phyloP scores from a whole-genome alignment of 53 echinoderm and acorn worm species.

The Mesocentrotus franciscanus region DNA sequence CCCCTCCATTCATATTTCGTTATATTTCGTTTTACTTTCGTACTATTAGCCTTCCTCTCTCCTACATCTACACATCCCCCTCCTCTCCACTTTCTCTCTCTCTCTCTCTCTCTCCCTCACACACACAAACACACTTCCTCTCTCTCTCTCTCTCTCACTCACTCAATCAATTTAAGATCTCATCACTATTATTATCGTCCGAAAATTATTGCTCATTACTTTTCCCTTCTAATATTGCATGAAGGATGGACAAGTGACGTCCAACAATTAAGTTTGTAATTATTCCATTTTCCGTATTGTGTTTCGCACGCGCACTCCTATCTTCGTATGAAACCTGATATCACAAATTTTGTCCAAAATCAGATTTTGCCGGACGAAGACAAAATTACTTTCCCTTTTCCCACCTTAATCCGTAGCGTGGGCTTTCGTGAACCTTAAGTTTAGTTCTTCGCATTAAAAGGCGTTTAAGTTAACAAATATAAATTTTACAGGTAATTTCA shows the following conservation, averaged over 20 bases:
- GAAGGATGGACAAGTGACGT: not conserved
- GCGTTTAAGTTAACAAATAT: not conserved
- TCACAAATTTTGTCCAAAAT: not conserved
- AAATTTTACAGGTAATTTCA: too few species aligned
- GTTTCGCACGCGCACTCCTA: not conserved
- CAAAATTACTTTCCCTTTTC: not conserved
- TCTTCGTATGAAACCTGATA: not conserved
- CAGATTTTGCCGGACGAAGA: not conserved
- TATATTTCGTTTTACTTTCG: not conserved
- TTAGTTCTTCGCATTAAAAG: not conserved
- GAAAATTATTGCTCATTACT: not conserved
- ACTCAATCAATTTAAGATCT: not conserved
- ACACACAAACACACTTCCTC: too few species aligned
- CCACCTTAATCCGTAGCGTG: not conserved
- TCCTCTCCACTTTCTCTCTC: not conserved
- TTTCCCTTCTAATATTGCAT: not conserved
- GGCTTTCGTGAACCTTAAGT: not conserved
- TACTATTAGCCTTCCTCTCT: not conserved
- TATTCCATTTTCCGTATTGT: not conserved
- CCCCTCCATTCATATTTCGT: not conserved
- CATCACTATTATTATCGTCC: not conserved
- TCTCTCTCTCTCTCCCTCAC: not conserved
- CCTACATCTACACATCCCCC: not conserved
- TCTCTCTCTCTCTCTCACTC: conserved; percentile 2
- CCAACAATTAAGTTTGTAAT: not conserved